Evolutionary conservation across 2,888 invertebrate genomes (phyloP), one percentile per base, ranked within the genome.

Genomic region (Apomyelois bistriatella): DNA sequence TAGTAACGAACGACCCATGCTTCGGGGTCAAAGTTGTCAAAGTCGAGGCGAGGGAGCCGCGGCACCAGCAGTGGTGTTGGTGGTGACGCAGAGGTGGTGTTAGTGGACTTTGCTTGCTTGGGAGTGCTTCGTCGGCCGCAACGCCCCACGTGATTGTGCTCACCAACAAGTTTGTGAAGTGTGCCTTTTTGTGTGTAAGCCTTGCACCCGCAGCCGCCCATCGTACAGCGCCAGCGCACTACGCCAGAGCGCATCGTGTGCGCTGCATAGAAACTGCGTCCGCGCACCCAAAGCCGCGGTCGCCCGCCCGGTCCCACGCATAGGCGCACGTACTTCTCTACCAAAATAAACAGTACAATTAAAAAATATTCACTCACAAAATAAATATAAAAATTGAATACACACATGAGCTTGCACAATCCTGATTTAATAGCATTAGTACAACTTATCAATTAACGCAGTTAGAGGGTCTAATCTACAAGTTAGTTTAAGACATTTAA

Each of bases 161-260:
- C 89, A 12, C 89, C 89, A 37, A 90, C 85, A 35, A 90, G 74
- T 61, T 89, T 89, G 70, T 88, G 88, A 3, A 89, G 65, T 5
- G 84, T 79, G 35, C 89, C 89, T 58, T 83, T 84, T 64, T 87
- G 87, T 9, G 89, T 90, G 74, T 90, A 89, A 1, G 89, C 89
- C 63, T 90, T 90, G 67, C 89, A 90, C 22, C 87, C 87, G 60
- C 89, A 90, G 46, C 89, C 89, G 53, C 89, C 89, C 89, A 90
- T 89, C 1, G 89, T 90, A 68, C 89, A 90, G 0, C 89, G 82
- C 89, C 89, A 89, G 58, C 89, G 86, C 53, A 89, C 89, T 12
- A 88, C 81, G 42, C 89, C 89, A 6, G 89, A 90, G 43, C 89
- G 83, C 89, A 90, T 90, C 8, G 89, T 90, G 64, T 90, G 89